Conservation (phyloP, 37 sponge, comb jelly and placozoan genomes). For the Theonella swinhoei region DNA sequence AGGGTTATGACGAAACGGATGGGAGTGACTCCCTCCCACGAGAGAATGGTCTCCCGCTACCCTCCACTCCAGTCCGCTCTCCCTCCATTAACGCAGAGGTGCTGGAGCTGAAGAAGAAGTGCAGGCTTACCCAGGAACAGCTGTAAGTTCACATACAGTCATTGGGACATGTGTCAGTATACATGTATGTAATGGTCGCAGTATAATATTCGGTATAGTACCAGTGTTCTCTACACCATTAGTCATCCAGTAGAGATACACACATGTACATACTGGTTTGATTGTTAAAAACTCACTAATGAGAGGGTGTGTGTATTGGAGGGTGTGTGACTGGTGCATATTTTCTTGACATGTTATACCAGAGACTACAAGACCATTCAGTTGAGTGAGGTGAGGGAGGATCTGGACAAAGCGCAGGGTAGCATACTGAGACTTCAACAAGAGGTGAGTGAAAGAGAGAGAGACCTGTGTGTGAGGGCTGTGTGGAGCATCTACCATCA, state of each 20-base stretch:
- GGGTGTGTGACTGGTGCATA: no score
- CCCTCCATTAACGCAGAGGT: slow-evolving; percentile 63
- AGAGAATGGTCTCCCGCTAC: slow-evolving; percentile 39
- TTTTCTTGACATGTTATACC: not conserved
- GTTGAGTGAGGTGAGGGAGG: not conserved
- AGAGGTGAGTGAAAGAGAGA: not conserved
- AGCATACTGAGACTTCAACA: slow-evolving; percentile 8
- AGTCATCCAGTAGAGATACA: no score
- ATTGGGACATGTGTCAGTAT: not conserved
- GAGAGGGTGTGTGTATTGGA: no score
- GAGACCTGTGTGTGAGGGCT: no score
- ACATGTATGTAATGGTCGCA: not conserved
- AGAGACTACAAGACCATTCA: not conserved
- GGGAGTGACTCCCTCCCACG: slow-evolving; percentile 9
- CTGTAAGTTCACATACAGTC: slow-evolving; percentile 48
- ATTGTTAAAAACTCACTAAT: no score
- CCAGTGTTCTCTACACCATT: not conserved
- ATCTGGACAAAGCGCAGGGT: not conserved
- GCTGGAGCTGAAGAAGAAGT: slow-evolving; percentile 70
- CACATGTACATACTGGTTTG: no score
- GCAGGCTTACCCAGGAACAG: slow-evolving; percentile 73
- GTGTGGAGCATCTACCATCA: no score
- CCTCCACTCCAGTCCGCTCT: slow-evolving; percentile 33
- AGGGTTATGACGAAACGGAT: slow-evolving; percentile 21
- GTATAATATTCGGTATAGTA: not conserved